These are phyloP conservation scores for Salmo trutta DNA, from an alignment of 2,797 vertebrate genomes.

Conservation along the genomic window DNA sequence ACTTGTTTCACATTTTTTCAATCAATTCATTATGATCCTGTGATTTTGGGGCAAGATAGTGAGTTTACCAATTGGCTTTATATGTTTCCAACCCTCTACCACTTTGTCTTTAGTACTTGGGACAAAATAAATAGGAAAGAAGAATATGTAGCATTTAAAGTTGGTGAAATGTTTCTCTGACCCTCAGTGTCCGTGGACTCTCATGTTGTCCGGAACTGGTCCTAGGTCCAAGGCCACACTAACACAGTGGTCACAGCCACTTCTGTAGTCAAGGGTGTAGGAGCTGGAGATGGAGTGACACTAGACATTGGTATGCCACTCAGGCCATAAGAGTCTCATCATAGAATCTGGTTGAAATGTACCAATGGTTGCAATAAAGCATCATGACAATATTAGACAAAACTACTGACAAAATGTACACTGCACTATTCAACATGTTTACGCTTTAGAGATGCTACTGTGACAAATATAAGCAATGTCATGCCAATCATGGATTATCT, in stretches of 20 bases:
- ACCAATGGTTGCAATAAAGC: background rate
- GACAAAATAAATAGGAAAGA: background rate
- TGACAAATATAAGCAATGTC: background rate
- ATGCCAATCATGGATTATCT: constrained; percentile 57
- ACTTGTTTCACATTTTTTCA: constrained; percentile 43
- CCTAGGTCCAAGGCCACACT: background rate
- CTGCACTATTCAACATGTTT: constrained; percentile 13
- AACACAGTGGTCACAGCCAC: no score
- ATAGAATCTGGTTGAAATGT: background rate
- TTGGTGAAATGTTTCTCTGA: background rate
- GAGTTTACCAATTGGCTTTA: background rate
- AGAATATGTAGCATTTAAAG: background rate
- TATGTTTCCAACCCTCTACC: background rate
- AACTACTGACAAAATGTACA: background rate
- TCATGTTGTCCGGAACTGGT: background rate
- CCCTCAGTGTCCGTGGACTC: background rate
- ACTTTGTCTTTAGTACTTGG: background rate
- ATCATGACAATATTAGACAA: background rate
- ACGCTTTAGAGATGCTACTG: constrained; percentile 18
- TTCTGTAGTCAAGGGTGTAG: no score
- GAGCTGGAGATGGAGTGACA: no score
- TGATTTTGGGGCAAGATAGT: constrained; percentile 9
- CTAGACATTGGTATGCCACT: background rate
- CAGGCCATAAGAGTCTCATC: background rate
- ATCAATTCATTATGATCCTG: constrained; percentile 35